A percentile compares a stretch with the other conserved stretches of the same genome.
phyloP scores from a whole-genome alignment of 2,888 invertebrate species.

The Microctonus aethiopoides region DNA sequence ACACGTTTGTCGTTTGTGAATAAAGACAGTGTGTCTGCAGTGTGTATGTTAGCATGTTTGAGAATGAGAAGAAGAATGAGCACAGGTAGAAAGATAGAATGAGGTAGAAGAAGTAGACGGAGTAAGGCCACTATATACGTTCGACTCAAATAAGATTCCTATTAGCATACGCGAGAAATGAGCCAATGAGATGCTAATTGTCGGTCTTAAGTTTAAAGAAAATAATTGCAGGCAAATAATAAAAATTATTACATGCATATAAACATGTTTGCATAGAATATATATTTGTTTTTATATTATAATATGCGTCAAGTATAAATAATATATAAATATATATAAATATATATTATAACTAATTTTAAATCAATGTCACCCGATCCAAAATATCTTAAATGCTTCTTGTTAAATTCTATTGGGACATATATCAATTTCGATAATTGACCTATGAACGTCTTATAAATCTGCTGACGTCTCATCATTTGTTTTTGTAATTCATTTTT shows the following conservation, averaged over 20 bases:
- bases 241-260: not conserved
- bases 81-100: slow-evolving; percentile 17
- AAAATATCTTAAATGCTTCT: slow-evolving; percentile 21
- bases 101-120: slow-evolving; percentile 33
- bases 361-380: not conserved
- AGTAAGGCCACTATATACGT: slow-evolving; percentile 45
- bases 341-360: too few species aligned
- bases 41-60: not conserved
- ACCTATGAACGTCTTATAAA: slow-evolving; percentile 31
- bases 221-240: slow-evolving; percentile 50
- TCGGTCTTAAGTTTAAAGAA: slow-evolving; percentile 55
- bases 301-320: not conserved
- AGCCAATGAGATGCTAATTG: slow-evolving; percentile 66
- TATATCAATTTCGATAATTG: slow-evolving; percentile 37
- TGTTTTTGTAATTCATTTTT: slow-evolving; percentile 6
- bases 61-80: slow-evolving; percentile 18
- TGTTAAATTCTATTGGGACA: slow-evolving; percentile 31
- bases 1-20: slow-evolving; percentile 11
- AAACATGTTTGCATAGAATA: too few species aligned
- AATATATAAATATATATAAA: not conserved
- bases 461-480: slow-evolving; percentile 31
- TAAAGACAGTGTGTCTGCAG: not conserved
- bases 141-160: slow-evolving; percentile 55
- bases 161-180: slow-evolving; percentile 62
- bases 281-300: too few species aligned